phyloP scores from a whole-genome alignment of 2,113 vertebrate species.

The Daphoenositta chrysoptera region DNA sequence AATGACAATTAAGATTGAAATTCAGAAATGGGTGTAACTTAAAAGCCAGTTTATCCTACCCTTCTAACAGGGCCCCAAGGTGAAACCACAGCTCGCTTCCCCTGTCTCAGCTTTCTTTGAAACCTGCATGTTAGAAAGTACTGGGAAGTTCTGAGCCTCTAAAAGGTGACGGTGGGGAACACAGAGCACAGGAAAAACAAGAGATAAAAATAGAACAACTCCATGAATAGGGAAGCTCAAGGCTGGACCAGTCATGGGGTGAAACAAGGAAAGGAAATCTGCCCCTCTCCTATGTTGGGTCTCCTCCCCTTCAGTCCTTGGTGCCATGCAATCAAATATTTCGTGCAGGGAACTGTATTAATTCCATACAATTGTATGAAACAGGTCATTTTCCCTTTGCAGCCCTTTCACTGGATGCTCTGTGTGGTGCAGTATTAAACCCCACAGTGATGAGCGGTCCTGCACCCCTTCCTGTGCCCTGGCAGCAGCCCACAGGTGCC shows the following conservation, averaged over 20 bases:
- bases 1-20: neutral
- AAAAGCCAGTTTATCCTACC: neutral
- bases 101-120: neutral
- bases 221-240: neutral
- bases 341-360: rapidly evolving
- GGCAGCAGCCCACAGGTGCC: neutral
- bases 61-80: neutral
- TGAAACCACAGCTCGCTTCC: neutral
- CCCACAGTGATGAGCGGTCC: neutral
- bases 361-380: neutral
- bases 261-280: neutral
- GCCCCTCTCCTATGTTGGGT: neutral
- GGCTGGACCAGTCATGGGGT: neutral
- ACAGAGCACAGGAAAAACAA: neutral
- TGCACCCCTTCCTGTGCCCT: neutral
- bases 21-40: neutral
- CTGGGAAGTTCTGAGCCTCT: neutral
- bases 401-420: neutral
- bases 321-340: neutral
- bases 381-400: neutral
- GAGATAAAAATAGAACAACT: neutral
- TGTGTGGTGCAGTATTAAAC: neutral
- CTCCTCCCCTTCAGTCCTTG: neutral
- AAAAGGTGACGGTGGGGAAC: neutral
- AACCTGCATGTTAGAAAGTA: neutral